phyloP scores from a whole-genome alignment of 2,888 invertebrate genomes.

The Choristoneura rosaceana region DNA sequence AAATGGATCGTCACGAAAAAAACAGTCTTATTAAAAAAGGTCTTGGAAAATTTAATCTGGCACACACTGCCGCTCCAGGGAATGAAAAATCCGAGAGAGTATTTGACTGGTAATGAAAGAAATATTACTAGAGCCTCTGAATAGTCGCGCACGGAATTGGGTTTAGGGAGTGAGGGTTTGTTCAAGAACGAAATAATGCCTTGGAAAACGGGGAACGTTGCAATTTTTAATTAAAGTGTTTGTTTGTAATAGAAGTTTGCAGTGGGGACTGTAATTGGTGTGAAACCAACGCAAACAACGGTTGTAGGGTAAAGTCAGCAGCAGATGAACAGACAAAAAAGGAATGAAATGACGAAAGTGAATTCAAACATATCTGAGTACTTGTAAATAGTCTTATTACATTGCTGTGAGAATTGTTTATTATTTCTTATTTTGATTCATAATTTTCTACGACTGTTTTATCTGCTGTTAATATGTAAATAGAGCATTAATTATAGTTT shows the following conservation, averaged over 20 bases:
- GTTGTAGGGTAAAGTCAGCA: not conserved
- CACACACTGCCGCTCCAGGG: slow-evolving; percentile 44
- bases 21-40: slow-evolving; percentile 37
- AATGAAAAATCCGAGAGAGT: slow-evolving; percentile 43
- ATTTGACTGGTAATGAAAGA: slow-evolving; percentile 72
- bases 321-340: too few species aligned
- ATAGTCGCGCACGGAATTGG: slow-evolving; percentile 49
- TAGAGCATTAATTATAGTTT: too few species aligned
- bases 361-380: too few species aligned
- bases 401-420: too few species aligned
- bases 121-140: slow-evolving; percentile 65
- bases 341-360: too few species aligned
- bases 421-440: too few species aligned
- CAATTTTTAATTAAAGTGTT: slow-evolving; percentile 10
- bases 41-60: slow-evolving; percentile 44
- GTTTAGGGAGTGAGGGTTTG: slow-evolving; percentile 27
- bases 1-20: slow-evolving; percentile 40
- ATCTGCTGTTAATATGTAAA: too few species aligned
- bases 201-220: slow-evolving; percentile 1
- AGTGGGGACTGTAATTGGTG: slow-evolving; percentile 1
- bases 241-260: not conserved
- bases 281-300: not conserved
- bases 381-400: too few species aligned
- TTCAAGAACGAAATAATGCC: slow-evolving; percentile 9
- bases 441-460: too few species aligned